Evolutionary conservation across 2,888 invertebrate species (phyloP).

Genomic region (Zeuzera pyrina): DNA sequence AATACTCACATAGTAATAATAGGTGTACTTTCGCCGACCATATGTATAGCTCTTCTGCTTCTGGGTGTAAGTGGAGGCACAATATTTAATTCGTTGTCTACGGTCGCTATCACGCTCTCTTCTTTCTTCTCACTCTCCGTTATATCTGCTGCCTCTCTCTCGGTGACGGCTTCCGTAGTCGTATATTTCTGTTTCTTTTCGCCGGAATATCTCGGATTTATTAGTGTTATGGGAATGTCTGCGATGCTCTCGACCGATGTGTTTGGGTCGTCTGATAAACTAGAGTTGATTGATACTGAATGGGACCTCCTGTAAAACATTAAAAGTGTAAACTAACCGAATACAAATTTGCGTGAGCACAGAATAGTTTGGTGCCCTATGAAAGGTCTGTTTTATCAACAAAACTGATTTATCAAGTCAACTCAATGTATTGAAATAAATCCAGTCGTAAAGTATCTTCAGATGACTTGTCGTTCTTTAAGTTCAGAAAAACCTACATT

Average conservation of each 20-base stretch:
- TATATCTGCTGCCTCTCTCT: neutral
- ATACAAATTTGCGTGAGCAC: too few species aligned
- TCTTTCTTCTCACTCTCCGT: neutral
- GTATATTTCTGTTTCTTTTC: constrained; percentile 17
- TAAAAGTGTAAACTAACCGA: neutral
- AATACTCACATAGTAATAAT: constrained; percentile 32
- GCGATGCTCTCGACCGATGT: constrained; percentile 60
- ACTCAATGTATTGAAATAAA: too few species aligned
- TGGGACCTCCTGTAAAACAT: constrained; percentile 30
- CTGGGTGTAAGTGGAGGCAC: neutral
- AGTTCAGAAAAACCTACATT: too few species aligned
- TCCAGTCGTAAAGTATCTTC: too few species aligned
- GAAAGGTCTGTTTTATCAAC: too few species aligned
- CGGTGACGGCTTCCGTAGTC: constrained; percentile 1
- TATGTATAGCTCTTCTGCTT: constrained; percentile 1
- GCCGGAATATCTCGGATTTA: constrained; percentile 49
- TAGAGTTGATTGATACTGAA: constrained; percentile 58
- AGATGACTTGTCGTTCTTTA: too few species aligned
- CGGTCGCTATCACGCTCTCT: neutral
- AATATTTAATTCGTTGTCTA: too few species aligned
- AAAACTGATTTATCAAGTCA: too few species aligned
- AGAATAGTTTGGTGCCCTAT: too few species aligned
- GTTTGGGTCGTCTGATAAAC: constrained; percentile 57
- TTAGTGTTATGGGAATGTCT: constrained; percentile 52
- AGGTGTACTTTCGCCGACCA: constrained; percentile 32